These are phyloP conservation scores for Venturia canescens DNA, from an alignment of 1,140 invertebrate species.

Conservation along the genomic window DNA sequence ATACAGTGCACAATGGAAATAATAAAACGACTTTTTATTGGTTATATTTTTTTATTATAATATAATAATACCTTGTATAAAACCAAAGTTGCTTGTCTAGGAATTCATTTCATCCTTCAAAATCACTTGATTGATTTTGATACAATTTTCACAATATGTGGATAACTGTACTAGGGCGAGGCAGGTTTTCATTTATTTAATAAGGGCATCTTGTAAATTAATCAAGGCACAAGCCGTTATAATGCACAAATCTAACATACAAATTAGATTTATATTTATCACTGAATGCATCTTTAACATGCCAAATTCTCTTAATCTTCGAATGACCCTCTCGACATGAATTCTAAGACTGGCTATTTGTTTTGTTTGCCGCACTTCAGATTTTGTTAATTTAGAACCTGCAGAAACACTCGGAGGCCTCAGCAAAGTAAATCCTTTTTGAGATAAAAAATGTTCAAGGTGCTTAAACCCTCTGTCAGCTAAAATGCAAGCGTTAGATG, in stretches of 20 bases:
- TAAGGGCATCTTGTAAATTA: slow-evolving; percentile 59
- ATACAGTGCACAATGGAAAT: too few relatives aligned
- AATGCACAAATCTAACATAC: slow-evolving; percentile 54
- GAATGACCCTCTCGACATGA: slow-evolving; percentile 69
- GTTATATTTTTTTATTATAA: too few relatives aligned
- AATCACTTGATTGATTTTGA: too few relatives aligned
- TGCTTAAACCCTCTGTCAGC: slow-evolving; percentile 72
- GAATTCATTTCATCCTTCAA: too few relatives aligned
- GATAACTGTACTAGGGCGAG: too few relatives aligned
- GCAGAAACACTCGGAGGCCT: slow-evolving; percentile 57
- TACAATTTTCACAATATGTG: too few relatives aligned
- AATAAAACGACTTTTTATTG: too few relatives aligned
- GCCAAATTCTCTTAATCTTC: slow-evolving; percentile 64
- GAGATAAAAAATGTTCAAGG: too few relatives aligned
- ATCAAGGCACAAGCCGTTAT: slow-evolving; percentile 55
- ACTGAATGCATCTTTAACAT: slow-evolving; percentile 56
- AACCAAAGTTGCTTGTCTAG: too few relatives aligned
- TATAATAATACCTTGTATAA: too few relatives aligned
- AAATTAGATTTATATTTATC: slow-evolving; percentile 49
- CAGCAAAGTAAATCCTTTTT: slow-evolving; percentile 51
- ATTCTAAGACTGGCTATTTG: slow-evolving; percentile 66
- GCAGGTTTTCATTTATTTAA: slow-evolving; percentile 34
- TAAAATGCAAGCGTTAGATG: slow-evolving; percentile 59
- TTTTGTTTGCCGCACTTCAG: slow-evolving; percentile 60
- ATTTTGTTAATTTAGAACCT: slow-evolving; percentile 50